Conservation (phyloP, 64 coral and sea anemone species). For the Montipora efflorescens region DNA sequence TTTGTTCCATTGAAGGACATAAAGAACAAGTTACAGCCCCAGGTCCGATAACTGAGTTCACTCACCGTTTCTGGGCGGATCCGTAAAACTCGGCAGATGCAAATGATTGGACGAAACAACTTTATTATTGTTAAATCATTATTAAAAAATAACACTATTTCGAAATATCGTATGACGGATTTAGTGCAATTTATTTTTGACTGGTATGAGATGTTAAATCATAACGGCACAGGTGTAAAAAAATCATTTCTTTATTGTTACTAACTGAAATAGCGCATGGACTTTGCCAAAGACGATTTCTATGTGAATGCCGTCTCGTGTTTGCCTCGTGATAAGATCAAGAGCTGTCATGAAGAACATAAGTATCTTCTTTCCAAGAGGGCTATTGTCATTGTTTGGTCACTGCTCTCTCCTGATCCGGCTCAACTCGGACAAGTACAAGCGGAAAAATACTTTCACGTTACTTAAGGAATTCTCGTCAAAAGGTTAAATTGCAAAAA, state of each 20-base stretch:
- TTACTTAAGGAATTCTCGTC: not conserved
- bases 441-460: not conserved
- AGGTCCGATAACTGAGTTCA: not conserved
- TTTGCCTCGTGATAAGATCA: not conserved
- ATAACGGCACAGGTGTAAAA: not conserved
- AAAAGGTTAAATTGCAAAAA: not conserved
- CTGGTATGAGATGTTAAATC: not conserved
- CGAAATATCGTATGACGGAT: not conserved
- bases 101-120: too few species aligned
- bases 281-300: not conserved
- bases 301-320: not conserved
- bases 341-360: not conserved
- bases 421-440: not conserved
- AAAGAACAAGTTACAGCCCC: not conserved
- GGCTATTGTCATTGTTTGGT: not conserved
- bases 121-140: too few species aligned
- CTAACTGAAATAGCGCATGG: not conserved
- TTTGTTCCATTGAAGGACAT: not conserved
- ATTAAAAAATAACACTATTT: too few species aligned
- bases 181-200: not conserved
- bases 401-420: not conserved
- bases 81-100: too few species aligned
- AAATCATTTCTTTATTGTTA: not conserved
- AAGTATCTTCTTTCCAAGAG: not conserved
- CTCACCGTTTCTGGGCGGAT: too few species aligned